Conservation (phyloP, 2,113 vertebrate genomes). For the Strix uralensis region DNA sequence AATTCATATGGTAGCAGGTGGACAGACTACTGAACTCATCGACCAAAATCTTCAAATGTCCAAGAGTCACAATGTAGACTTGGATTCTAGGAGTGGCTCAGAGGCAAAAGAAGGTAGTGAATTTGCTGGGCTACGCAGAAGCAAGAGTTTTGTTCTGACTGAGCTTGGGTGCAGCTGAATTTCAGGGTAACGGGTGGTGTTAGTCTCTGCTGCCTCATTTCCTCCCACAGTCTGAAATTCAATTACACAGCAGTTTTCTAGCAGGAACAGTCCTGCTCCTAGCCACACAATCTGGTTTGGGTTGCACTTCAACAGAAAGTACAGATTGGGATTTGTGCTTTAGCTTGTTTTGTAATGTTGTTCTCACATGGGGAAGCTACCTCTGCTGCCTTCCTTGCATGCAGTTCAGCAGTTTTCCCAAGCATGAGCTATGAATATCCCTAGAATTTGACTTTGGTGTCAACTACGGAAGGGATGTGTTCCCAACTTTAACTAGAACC, state of each 20-base stretch:
- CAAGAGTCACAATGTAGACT: accelerated
- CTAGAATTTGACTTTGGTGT: neutral
- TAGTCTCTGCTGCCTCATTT: neutral
- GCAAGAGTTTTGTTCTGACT: accelerated
- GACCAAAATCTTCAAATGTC: neutral
- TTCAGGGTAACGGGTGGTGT: neutral
- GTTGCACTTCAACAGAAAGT: neutral
- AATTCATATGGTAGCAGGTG: neutral
- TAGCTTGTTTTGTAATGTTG: neutral
- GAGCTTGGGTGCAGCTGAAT: neutral
- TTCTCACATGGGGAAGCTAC: neutral
- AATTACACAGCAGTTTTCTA: neutral
- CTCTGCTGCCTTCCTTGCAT: neutral
- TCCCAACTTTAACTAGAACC: neutral
- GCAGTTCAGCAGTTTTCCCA: neutral
- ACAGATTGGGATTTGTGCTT: too few relatives aligned
- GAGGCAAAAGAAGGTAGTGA: neutral
- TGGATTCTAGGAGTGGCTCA: neutral
- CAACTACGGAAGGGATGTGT: neutral
- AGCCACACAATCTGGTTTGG: neutral
- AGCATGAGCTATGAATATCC: neutral
- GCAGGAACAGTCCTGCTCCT: neutral
- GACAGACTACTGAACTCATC: neutral
- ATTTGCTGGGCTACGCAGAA: neutral
- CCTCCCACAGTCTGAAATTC: neutral